Percentiles rank a stretch among this genome's conserved stretches.
These are phyloP conservation scores for Schizotus pectinicornis DNA, from an alignment of 2,888 invertebrate species.

Conservation along the genomic window DNA sequence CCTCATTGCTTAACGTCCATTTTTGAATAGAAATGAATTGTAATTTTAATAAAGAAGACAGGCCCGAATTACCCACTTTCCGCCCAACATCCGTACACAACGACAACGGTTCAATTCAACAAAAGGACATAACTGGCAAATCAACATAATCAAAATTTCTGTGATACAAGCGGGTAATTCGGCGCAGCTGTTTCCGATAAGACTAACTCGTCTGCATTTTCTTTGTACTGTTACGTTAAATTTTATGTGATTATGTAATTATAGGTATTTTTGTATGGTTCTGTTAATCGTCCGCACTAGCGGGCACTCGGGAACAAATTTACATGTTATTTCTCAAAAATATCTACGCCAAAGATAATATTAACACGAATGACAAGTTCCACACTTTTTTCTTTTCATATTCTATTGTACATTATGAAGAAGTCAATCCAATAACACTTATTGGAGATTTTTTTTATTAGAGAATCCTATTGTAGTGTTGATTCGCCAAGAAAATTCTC, in stretches of 20 bases:
- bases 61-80: conserved; percentile 32
- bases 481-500: too few species aligned
- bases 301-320: too few species aligned
- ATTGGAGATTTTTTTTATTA: too few species aligned
- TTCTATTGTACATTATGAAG: too few species aligned
- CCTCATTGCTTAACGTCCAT: conserved; percentile 35
- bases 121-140: neutral
- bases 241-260: neutral
- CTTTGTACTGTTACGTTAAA: neutral
- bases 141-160: conserved; percentile 30
- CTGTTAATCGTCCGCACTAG: too few species aligned
- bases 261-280: neutral
- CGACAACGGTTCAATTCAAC: neutral
- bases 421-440: too few species aligned
- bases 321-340: too few species aligned
- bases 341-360: too few species aligned
- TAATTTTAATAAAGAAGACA: neutral
- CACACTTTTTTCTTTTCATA: too few species aligned
- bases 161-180: conserved; percentile 38
- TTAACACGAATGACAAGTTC: too few species aligned
- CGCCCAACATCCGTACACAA: conserved; percentile 7
- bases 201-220: conserved; percentile 17
- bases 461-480: too few species aligned
- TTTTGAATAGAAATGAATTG: conserved; percentile 23
- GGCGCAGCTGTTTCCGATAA: conserved; percentile 7